Evolutionary conservation across 2,113 vertebrate genomes (phyloP), one percentile per base, ranked within the genome.

Genomic region (Myxocyprinus asiaticus): DNA sequence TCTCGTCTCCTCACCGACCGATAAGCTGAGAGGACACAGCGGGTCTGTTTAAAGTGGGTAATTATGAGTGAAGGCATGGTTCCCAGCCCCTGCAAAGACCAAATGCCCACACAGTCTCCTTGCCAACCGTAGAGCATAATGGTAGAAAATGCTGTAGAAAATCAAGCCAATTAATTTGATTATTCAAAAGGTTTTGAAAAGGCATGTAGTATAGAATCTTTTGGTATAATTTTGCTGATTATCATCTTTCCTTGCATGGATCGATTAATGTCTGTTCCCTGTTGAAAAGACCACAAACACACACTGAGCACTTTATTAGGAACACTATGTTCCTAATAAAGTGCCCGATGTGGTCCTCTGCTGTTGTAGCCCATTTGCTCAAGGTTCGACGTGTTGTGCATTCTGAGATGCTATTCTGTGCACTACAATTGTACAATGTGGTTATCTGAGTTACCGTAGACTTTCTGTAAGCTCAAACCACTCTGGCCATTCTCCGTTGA

Each of bases 21-120:
- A 66, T 61, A 76, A 47, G 73, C 73, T 67, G 59, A 72, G 61
- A 72, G 64, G 45, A 67, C 76, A 44, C 62, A 67, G 63, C 78
- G 66, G 74, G 53, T 58, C 68, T 65, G 63, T 62, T 14, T 51
- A 22, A 66, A 71, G 78, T 74, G 63, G 62, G 55, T 73, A 33
- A 73, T 80, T 73, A 74, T 64, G 50, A 73, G 68, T 55, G 53
- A 72, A 72, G 51, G 68, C 69, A 59, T 76, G 55, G 70, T 67
- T 51, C 64, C 44, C 12, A 58, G 42, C 69, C 69, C 62, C 70
- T 67, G 69, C 76, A 51, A 15, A 15, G 33, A 72, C 70, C 45
- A 9, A 33, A 73, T 79, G 65, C 70, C 77, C 65, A 56, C 5
- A 7, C 76, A 59, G 55, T 67, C 56, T 73, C 61, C 67, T 11